phyloP scores from a whole-genome alignment of 1,140 invertebrate species.

The Goniozus legneri region DNA sequence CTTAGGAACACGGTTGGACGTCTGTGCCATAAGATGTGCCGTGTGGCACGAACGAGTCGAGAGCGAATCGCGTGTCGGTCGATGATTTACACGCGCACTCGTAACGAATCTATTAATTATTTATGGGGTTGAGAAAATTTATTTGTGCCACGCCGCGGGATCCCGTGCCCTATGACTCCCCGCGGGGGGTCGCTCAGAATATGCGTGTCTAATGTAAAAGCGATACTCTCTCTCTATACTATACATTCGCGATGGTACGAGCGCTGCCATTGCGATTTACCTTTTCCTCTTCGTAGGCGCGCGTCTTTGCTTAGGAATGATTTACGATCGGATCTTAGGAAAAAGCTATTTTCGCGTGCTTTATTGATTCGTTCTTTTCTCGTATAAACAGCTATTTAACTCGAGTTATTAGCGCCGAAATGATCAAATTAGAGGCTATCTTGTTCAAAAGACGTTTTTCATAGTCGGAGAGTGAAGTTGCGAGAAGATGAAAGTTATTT shows the following conservation, averaged over 20 bases:
- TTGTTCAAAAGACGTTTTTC: too few relatives aligned
- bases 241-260: conserved; percentile 2
- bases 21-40: conserved; percentile 1
- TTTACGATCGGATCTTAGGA: too few relatives aligned
- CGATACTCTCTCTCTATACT: neutral
- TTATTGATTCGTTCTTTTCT: too few relatives aligned
- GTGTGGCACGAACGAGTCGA: conserved; percentile 3
- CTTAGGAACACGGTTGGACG: conserved; percentile 14
- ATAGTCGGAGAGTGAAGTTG: too few relatives aligned
- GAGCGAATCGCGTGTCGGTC: conserved; percentile 31
- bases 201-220: conserved; percentile 25
- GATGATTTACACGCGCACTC: conserved; percentile 41
- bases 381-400: too few relatives aligned
- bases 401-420: too few relatives aligned
- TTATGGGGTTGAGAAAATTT: conserved; percentile 41
- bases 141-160: conserved; percentile 31
- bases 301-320: too few relatives aligned
- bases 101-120: conserved; percentile 48
- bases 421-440: too few relatives aligned
- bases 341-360: too few relatives aligned
- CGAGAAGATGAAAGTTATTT: neutral
- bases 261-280: too few relatives aligned
- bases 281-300: too few relatives aligned
- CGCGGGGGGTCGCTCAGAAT: conserved; percentile 9
- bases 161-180: conserved; percentile 25